These are phyloP conservation scores for Pterois miles DNA, from an alignment of 2,797 vertebrate species.

Conservation along the genomic window DNA sequence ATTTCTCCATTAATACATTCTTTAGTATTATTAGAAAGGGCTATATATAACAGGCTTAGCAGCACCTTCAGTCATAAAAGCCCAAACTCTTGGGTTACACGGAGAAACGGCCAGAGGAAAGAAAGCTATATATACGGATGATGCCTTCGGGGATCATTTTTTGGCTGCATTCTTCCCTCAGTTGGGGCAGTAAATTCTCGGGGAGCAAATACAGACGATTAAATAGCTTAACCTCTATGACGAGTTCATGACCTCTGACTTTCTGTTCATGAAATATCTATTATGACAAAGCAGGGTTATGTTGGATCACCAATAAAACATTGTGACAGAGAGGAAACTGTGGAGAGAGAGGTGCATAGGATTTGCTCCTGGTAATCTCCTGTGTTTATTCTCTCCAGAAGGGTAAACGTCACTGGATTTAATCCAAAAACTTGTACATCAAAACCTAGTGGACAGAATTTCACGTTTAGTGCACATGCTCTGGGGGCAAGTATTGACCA, in stretches of 20 bases:
- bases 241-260: conserved; percentile 47
- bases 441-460: no score
- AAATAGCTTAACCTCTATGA: conserved; percentile 52
- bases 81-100: conserved; percentile 54
- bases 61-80: conserved; percentile 45
- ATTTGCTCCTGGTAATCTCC: not conserved
- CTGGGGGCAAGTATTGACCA: no score
- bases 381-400: not conserved
- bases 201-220: conserved; percentile 43
- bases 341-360: not conserved
- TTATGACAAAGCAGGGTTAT: conserved; percentile 39
- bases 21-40: conserved; percentile 40
- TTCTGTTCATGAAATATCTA: conserved; percentile 25
- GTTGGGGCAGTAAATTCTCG: conserved; percentile 44
- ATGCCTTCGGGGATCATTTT: conserved; percentile 33
- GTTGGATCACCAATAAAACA: conserved; percentile 31
- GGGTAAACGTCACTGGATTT: not conserved
- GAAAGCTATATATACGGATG: not conserved
- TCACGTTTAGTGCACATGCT: no score
- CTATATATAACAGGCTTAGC: conserved; percentile 18
- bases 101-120: not conserved
- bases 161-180: conserved; percentile 37
- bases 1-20: conserved; percentile 46
- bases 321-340: not conserved
- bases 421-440: no score